These are phyloP conservation scores for Telenomus remus DNA, from an alignment of 1,140 invertebrate genomes.

Conservation along the genomic window DNA sequence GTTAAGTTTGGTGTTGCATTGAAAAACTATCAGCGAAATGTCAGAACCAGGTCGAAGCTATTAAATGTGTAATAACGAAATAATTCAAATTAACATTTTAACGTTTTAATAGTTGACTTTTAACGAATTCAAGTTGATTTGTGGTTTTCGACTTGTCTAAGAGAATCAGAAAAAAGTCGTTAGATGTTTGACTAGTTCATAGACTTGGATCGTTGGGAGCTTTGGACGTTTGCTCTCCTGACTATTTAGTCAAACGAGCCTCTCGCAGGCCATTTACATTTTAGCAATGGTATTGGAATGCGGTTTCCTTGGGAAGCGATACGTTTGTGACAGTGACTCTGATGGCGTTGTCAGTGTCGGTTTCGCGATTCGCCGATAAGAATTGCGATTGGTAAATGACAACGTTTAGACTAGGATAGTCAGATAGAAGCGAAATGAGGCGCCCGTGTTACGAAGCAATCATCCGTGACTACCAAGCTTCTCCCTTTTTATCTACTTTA, in stretches of 20 bases:
- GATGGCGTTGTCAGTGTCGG: slow-evolving; percentile 48
- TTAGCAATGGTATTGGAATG: slow-evolving; percentile 58
- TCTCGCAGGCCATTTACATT: slow-evolving; percentile 69
- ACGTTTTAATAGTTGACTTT: too few species aligned
- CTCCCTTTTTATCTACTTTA: slow-evolving; percentile 34
- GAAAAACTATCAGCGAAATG: too few species aligned
- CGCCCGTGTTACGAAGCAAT: slow-evolving; percentile 56
- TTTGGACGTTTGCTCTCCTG: slow-evolving; percentile 55
- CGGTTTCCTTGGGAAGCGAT: slow-evolving; percentile 41
- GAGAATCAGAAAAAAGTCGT: too few species aligned
- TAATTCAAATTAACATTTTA: too few species aligned
- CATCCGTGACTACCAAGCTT: slow-evolving; percentile 51
- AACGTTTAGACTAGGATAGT: slow-evolving; percentile 33
- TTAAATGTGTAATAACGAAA: too few species aligned
- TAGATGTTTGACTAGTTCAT: slow-evolving; percentile 8
- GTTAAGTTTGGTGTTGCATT: too few species aligned
- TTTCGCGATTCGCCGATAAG: slow-evolving; percentile 51
- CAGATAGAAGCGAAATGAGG: slow-evolving; percentile 12
- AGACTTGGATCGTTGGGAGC: slow-evolving; percentile 16
- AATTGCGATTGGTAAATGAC: slow-evolving; percentile 53
- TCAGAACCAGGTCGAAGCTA: too few species aligned
- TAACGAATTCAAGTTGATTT: too few species aligned
- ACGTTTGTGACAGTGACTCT: slow-evolving; percentile 33
- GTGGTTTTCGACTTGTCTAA: too few species aligned
- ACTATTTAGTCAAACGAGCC: slow-evolving; percentile 70